Conservation (phyloP, 1,140 invertebrate genomes). For the Panonychus citri region DNA sequence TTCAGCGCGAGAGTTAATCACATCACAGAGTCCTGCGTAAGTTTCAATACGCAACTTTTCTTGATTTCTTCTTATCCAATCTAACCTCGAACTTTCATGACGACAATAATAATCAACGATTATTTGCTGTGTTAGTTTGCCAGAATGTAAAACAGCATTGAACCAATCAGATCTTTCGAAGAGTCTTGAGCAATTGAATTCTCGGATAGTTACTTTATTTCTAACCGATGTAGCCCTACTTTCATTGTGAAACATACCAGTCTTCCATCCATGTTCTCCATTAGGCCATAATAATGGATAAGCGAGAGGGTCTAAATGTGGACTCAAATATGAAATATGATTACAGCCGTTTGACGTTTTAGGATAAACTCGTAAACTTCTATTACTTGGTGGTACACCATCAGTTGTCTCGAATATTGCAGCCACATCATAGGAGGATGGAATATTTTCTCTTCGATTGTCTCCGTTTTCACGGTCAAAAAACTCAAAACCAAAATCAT, state of each 20-base stretch:
- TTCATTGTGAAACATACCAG: not conserved
- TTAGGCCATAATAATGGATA: slow-evolving; percentile 14
- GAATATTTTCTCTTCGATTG: not conserved
- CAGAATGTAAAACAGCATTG: slow-evolving; percentile 14
- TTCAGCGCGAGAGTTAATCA: not conserved
- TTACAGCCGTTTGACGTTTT: not conserved
- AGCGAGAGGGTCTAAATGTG: slow-evolving; percentile 12
- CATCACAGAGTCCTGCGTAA: slow-evolving; percentile 11
- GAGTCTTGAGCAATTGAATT: not conserved
- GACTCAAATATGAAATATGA: too few relatives aligned
- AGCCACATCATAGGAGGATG: not conserved
- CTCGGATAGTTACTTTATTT: not conserved
- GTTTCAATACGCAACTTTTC: slow-evolving; percentile 6
- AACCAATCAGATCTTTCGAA: not conserved
- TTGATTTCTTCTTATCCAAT: slow-evolving; percentile 8
- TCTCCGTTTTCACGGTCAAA: not conserved
- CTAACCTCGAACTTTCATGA: slow-evolving; percentile 6
- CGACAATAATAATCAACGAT: slow-evolving; percentile 11
- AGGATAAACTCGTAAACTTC: not conserved
- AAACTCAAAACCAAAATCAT: not conserved
- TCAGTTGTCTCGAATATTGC: not conserved
- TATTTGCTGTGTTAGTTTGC: slow-evolving; percentile 14
- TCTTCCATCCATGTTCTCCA: slow-evolving; percentile 9
- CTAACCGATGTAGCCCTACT: not conserved
- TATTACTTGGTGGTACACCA: not conserved